These are phyloP conservation scores for Drosophila hydei DNA, from an alignment of 1,140 invertebrate species.

Conservation along the genomic window DNA sequence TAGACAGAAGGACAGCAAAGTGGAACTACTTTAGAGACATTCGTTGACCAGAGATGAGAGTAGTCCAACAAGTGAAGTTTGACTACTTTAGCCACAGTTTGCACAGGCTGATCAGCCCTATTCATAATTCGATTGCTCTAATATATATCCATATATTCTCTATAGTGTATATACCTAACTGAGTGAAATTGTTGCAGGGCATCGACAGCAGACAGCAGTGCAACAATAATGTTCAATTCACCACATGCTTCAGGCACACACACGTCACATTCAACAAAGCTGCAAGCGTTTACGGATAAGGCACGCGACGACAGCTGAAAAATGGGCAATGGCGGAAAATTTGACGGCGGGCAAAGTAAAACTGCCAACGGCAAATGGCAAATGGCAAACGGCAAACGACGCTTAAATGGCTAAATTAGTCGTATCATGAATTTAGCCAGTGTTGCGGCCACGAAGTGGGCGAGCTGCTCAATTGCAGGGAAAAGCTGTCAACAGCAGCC, in stretches of 20 bases:
- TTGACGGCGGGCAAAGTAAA: neutral
- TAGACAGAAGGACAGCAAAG: no score
- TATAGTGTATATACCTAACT: neutral
- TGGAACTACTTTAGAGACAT: no score
- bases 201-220: constrained; percentile 7
- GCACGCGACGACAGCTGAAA: constrained; percentile 21
- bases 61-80: no score
- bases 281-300: constrained; percentile 24
- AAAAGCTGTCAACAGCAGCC: constrained; percentile 7
- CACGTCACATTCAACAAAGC: neutral
- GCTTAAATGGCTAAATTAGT: constrained; percentile 70
- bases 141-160: no score
- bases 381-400: constrained; percentile 28
- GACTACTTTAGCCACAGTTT: neutral
- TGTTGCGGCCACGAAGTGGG: constrained; percentile 32
- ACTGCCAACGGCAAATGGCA: constrained; percentile 18
- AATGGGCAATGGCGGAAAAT: neutral
- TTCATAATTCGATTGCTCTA: no score
- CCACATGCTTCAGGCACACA: constrained; percentile 25
- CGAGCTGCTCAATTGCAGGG: constrained; percentile 5
- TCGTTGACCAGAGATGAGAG: no score
- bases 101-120: no score
- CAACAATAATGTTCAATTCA: constrained; percentile 41
- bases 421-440: constrained; percentile 52
- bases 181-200: neutral